These are phyloP conservation scores for Apantesis nais DNA, from an alignment of 2,888 invertebrate genomes.

Conservation along the genomic window DNA sequence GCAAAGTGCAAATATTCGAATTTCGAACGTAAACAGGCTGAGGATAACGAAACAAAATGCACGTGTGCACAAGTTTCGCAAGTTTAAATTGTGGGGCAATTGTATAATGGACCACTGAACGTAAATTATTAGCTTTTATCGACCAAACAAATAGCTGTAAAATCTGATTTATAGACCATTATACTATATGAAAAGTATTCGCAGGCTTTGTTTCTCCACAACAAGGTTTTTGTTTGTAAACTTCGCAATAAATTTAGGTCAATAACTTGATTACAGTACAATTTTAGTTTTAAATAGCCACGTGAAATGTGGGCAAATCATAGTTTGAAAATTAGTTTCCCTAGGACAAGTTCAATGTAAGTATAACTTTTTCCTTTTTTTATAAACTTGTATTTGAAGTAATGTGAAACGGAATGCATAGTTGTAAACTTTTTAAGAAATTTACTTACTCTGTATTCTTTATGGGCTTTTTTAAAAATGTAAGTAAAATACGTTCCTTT, in stretches of 20 bases:
- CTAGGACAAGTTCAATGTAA: background rate
- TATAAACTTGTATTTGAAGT: too few relatives aligned
- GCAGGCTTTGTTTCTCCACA: slow-evolving; percentile 21
- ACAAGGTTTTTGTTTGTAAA: slow-evolving; percentile 22
- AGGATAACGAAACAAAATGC: slow-evolving; percentile 40
- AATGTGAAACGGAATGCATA: background rate
- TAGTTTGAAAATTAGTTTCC: background rate
- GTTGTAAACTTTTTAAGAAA: background rate
- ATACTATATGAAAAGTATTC: slow-evolving; percentile 15
- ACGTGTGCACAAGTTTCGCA: slow-evolving; percentile 46
- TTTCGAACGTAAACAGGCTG: slow-evolving; percentile 27
- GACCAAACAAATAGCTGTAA: slow-evolving; percentile 38
- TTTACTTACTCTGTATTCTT: background rate
- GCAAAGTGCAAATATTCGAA: slow-evolving; percentile 14
- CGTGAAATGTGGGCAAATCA: background rate
- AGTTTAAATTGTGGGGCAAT: slow-evolving; percentile 25
- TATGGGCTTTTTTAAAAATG: background rate
- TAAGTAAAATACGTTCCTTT: too few relatives aligned
- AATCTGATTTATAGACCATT: slow-evolving; percentile 27
- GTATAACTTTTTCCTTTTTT: background rate
- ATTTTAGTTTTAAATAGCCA: background rate
- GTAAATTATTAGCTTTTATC: slow-evolving; percentile 40
- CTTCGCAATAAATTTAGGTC: slow-evolving; percentile 3
- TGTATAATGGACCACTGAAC: slow-evolving; percentile 20
- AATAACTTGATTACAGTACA: slow-evolving; percentile 1